These are phyloP conservation scores for Cygnus olor DNA, from an alignment of 2,797 vertebrate genomes.

Conservation along the genomic window DNA sequence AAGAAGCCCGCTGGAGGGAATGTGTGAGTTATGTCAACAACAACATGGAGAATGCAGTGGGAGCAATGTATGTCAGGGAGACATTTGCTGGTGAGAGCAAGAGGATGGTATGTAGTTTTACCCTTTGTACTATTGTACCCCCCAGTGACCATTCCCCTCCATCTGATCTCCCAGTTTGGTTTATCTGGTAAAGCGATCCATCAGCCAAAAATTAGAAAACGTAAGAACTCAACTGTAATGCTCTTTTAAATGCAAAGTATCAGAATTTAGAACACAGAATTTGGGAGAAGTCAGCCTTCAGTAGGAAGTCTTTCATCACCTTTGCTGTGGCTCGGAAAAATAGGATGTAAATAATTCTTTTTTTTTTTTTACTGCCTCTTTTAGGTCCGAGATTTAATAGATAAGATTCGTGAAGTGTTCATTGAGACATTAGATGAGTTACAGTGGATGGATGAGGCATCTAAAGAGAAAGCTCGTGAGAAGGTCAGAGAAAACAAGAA, in stretches of 20 bases:
- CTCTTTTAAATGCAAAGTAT: background rate
- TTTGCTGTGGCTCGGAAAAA: background rate
- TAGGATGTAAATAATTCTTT: no score
- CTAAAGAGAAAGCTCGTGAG: slow-evolving; percentile 91
- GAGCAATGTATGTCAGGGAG: slow-evolving; percentile 91
- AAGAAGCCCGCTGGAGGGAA: slow-evolving; percentile 94
- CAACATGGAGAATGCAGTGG: slow-evolving; percentile 95
- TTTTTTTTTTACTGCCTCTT: background rate
- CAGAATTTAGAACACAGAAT: background rate
- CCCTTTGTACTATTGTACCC: slow-evolving; percentile 31
- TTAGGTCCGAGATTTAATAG: slow-evolving; percentile 91
- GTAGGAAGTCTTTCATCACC: background rate
- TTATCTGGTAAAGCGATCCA: background rate
- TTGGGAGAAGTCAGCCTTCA: background rate
- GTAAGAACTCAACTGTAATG: background rate
- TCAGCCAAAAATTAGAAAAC: background rate
- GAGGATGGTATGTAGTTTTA: slow-evolving; percentile 84
- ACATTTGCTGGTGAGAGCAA: slow-evolving; percentile 94
- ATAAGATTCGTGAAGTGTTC: slow-evolving; percentile 90
- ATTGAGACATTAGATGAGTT: slow-evolving; percentile 94
- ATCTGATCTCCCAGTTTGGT: accelerated
- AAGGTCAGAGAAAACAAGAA: slow-evolving; percentile 81
- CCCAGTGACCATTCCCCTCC: background rate
- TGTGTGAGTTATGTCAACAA: slow-evolving; percentile 94
- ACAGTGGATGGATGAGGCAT: slow-evolving; percentile 93